Percentiles rank a stretch among this genome's conserved stretches.
phyloP scores from a whole-genome alignment of 2,113 vertebrate species.

The Chloropsis hardwickii region DNA sequence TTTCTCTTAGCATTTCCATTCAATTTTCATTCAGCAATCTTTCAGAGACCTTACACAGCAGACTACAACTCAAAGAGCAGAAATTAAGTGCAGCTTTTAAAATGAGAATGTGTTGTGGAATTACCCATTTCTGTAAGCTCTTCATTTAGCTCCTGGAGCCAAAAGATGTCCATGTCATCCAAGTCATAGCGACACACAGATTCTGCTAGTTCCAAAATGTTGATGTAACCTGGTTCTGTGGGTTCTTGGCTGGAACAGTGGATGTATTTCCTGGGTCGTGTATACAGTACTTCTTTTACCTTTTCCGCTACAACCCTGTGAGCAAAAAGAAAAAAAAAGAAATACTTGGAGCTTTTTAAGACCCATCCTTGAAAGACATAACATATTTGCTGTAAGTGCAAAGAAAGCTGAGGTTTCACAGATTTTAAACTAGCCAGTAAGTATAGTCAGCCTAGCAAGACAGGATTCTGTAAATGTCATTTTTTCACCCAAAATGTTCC shows the following conservation, averaged over 20 bases:
- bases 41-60: not conserved
- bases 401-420: not conserved
- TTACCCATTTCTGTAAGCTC: conserved; percentile 89
- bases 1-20: not conserved
- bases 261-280: conserved; percentile 88
- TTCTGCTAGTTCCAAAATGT: conserved; percentile 90
- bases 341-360: not conserved
- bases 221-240: conserved; percentile 85
- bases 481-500: not conserved
- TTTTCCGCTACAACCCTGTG: conserved; percentile 83
- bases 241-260: conserved; percentile 83
- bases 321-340: not conserved
- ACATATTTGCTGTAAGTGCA: not conserved
- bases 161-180: conserved; percentile 92
- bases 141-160: conserved; percentile 87
- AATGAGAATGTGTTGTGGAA: not conserved
- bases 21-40: not conserved
- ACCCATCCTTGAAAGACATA: not conserved
- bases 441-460: not conserved
- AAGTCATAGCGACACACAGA: conserved; percentile 93
- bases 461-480: not conserved
- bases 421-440: not conserved
- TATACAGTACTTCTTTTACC: conserved; percentile 84
- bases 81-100: not conserved
- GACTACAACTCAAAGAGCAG: not conserved